phyloP scores from a whole-genome alignment of 2,888 invertebrate species.

The Pachymerium ferrugineum region DNA sequence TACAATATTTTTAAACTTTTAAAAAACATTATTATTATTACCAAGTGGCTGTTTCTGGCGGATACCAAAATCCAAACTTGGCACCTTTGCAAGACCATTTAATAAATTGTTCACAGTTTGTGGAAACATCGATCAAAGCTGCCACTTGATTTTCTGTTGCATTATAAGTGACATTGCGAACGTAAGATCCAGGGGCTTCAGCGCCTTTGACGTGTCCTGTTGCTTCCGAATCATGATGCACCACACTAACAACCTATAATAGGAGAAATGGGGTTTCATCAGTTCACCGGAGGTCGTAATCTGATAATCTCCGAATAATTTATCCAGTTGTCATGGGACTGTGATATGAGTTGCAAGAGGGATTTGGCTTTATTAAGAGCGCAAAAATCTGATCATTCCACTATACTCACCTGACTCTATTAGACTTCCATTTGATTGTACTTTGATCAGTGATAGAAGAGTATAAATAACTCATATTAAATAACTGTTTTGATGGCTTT shows the following conservation, averaged over 20 bases:
- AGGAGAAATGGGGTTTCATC: conserved; percentile 1
- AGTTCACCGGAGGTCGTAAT: too few relatives aligned
- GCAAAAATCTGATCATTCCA: too few relatives aligned
- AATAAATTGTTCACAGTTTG: conserved; percentile 41
- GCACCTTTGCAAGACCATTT: conserved; percentile 41
- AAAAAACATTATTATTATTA: conserved; percentile 30
- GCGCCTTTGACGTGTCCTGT: conserved; percentile 38
- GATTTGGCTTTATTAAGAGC: too few relatives aligned
- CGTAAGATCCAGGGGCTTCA: conserved; percentile 40
- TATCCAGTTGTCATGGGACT: too few relatives aligned
- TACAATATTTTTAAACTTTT: too few relatives aligned
- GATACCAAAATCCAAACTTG: conserved; percentile 42
- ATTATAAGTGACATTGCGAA: conserved; percentile 39
- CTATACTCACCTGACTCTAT: too few relatives aligned
- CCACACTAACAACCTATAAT: conserved; percentile 39
- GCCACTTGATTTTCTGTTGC: conserved; percentile 37
- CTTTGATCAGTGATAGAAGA: too few relatives aligned
- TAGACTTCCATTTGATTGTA: too few relatives aligned
- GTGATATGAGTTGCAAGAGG: too few relatives aligned
- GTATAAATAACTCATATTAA: too few relatives aligned
- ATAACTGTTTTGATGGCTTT: too few relatives aligned
- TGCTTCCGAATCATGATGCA: conserved; percentile 40
- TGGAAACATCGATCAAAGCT: conserved; percentile 40
- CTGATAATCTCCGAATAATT: too few relatives aligned
- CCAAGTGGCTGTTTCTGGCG: conserved; percentile 39